Conservation (phyloP, 2,888 invertebrate genomes). For the Xestia ashworthii region DNA sequence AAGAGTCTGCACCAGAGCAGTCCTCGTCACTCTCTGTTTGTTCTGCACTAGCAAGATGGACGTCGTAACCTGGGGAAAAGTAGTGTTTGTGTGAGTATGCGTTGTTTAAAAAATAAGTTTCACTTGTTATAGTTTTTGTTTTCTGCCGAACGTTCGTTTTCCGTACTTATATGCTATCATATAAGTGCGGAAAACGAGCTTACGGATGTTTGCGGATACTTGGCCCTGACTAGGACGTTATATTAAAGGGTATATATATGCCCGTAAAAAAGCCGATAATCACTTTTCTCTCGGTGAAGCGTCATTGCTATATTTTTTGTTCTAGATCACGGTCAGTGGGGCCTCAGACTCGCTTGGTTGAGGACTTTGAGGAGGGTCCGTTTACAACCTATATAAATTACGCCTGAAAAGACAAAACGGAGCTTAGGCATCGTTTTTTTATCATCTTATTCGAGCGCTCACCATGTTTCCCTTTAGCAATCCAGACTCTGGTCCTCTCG, state of each 20-base stretch:
- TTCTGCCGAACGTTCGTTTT: not conserved
- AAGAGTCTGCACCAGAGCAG: slow-evolving; percentile 84
- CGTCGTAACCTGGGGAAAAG: slow-evolving; percentile 90
- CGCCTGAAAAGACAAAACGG: not conserved
- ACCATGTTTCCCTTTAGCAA: slow-evolving; percentile 93
- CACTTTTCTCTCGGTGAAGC: too few species aligned
- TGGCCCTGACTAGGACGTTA: not conserved
- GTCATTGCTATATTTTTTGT: too few species aligned
- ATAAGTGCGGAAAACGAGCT: not conserved
- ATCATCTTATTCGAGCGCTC: slow-evolving; percentile 54
- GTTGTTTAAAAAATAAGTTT: not conserved
- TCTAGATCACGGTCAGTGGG: too few species aligned
- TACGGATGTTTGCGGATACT: not conserved
- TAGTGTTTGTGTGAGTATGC: not conserved
- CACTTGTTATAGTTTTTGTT: not conserved
- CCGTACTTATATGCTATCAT: too few species aligned
- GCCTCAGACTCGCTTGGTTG: too few species aligned
- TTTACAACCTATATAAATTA: not conserved
- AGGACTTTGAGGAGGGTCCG: too few species aligned
- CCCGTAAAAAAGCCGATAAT: too few species aligned
- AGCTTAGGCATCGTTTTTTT: not conserved
- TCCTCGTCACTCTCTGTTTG: slow-evolving; percentile 91
- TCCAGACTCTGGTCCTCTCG: slow-evolving; percentile 91
- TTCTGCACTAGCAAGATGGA: slow-evolving; percentile 91
- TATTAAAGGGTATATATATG: too few species aligned